Evolutionary conservation across 2,888 invertebrate genomes (phyloP).

Genomic region (Chrysomela aeneicollis): DNA sequence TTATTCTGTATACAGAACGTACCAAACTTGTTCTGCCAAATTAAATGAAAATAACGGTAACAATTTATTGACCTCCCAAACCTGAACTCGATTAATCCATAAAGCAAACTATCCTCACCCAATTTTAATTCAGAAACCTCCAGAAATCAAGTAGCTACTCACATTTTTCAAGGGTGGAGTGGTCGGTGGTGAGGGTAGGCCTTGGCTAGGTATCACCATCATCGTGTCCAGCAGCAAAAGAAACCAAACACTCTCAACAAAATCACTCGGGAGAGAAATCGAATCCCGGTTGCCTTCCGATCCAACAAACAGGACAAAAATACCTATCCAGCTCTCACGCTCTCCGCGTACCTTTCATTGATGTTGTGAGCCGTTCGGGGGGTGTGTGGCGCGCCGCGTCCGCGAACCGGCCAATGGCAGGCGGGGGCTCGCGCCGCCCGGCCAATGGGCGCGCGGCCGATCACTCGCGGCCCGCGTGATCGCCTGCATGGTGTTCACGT

Average conservation of each 20-base stretch:
- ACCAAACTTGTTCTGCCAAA: no score
- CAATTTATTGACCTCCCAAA: no score
- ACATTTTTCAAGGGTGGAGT: conserved; percentile 73
- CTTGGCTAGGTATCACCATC: conserved; percentile 26
- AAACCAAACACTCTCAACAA: background rate
- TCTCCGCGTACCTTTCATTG: conserved; percentile 39
- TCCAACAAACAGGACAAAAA: background rate
- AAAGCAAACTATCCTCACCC: no score
- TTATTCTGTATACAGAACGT: no score
- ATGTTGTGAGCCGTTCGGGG: conserved; percentile 60
- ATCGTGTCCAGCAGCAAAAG: conserved; percentile 4
- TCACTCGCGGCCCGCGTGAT: conserved; percentile 83
- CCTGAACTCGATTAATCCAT: background rate
- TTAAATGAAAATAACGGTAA: no score
- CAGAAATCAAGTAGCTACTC: conserved; percentile 40
- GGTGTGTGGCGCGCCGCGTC: conserved; percentile 63
- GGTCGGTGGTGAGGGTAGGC: conserved; percentile 73
- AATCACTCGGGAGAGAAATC: conserved; percentile 28
- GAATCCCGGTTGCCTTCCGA: conserved; percentile 13
- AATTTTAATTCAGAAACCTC: background rate
- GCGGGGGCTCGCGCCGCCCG: conserved; percentile 55
- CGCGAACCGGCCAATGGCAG: conserved; percentile 64
- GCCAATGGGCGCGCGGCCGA: conserved; percentile 68
- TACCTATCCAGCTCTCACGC: background rate
- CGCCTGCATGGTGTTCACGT: conserved; percentile 84